Evolutionary conservation across 2,797 vertebrate genomes (phyloP).

Genomic region (Cyclura pinguis): DNA sequence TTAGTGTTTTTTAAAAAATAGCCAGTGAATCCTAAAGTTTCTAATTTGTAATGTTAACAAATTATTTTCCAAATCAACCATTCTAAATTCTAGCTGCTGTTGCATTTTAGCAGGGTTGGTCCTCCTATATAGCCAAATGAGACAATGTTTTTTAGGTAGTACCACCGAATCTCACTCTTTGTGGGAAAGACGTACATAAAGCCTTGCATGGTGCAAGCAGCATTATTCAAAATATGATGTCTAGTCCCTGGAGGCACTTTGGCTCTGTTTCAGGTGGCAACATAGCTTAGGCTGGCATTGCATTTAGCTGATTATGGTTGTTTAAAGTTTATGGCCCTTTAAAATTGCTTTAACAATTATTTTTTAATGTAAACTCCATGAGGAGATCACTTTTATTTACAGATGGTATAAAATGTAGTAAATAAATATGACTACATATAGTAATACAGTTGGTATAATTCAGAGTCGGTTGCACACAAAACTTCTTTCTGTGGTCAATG

Average conservation of each 20-base stretch:
- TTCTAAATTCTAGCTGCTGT: neutral
- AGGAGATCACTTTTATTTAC: neutral
- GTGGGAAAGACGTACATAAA: neutral
- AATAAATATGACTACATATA: neutral
- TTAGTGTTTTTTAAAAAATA: too few species aligned
- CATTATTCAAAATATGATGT: too few species aligned
- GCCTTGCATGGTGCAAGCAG: neutral
- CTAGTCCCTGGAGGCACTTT: neutral
- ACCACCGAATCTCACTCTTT: neutral
- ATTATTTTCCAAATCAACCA: too few species aligned
- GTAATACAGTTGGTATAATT: neutral
- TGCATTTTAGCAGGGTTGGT: neutral
- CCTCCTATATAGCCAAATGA: neutral
- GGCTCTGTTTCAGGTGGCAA: neutral
- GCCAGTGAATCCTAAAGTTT: too few species aligned
- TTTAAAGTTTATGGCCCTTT: neutral
- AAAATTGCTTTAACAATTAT: neutral
- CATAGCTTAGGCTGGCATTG: neutral
- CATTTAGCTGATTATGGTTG: neutral
- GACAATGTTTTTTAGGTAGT: neutral
- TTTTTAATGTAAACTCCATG: constrained; percentile 2
- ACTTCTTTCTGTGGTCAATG: neutral
- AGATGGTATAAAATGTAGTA: neutral
- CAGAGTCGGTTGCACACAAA: neutral
- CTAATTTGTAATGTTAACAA: too few species aligned